phyloP scores from a whole-genome alignment of 2,797 vertebrate genomes.

The Intellagama lesueurii region DNA sequence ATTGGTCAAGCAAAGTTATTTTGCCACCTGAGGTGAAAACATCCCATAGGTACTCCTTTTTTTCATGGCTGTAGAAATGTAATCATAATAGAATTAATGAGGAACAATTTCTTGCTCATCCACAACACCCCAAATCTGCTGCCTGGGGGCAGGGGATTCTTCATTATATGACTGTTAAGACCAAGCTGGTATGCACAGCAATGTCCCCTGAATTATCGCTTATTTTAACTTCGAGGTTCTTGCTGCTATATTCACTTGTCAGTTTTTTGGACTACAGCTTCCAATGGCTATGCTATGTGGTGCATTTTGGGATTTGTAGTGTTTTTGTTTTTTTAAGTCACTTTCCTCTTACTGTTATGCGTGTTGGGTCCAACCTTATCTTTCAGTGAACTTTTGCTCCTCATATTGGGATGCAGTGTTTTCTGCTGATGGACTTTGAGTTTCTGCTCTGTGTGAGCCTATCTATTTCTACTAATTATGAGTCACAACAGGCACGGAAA shows the following conservation, averaged over 20 bases:
- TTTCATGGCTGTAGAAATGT: neutral
- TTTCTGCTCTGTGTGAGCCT: neutral
- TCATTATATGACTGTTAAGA: neutral
- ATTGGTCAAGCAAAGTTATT: neutral
- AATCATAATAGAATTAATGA: neutral
- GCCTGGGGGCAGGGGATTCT: neutral
- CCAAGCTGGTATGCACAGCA: neutral
- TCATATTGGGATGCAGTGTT: neutral
- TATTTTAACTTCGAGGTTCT: neutral
- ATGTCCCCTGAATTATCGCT: neutral
- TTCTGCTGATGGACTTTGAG: neutral
- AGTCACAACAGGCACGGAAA: conserved; percentile 7
- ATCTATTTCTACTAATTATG: neutral
- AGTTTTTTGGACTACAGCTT: neutral
- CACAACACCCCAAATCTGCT: neutral
- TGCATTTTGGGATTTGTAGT: too few species aligned
- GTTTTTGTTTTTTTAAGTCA: too few species aligned
- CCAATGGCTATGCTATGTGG: too few species aligned
- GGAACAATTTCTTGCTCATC: neutral
- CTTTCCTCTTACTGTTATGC: too few species aligned
- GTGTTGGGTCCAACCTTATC: neutral
- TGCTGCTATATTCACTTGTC: neutral
- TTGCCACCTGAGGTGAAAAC: neutral
- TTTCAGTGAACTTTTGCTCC: neutral
- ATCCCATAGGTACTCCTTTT: neutral